phyloP scores from a whole-genome alignment of 2,888 invertebrate species.

The Cyclophora punctaria region DNA sequence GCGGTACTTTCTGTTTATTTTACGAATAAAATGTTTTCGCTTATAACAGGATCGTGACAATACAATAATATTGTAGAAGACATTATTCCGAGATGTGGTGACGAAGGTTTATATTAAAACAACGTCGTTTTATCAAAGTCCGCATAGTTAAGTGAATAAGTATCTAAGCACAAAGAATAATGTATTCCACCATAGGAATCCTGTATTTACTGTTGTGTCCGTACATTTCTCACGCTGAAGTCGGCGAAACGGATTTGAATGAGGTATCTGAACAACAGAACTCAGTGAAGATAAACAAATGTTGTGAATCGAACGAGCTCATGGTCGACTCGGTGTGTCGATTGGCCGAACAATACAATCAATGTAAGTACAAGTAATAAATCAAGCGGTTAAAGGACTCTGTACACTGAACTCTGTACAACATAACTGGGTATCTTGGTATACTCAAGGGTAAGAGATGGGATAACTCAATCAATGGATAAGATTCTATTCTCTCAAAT shows the following conservation, averaged over 20 bases:
- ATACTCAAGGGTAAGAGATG: no score
- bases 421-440: no score
- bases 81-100: no score
- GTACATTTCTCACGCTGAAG: conserved; percentile 28
- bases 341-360: conserved; percentile 75
- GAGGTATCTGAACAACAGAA: conserved; percentile 60
- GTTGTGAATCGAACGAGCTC: conserved; percentile 83
- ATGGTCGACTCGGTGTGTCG: conserved; percentile 80
- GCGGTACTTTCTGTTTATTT: no score
- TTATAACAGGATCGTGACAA: no score
- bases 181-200: conserved; percentile 40
- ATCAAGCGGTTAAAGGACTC: background rate
- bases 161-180: conserved; percentile 20
- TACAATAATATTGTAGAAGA: no score
- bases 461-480: no score
- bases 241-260: conserved; percentile 60
- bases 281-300: conserved; percentile 82
- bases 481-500: no score
- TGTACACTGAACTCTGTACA: no score
- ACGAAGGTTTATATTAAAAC: no score
- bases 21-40: no score
- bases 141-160: background rate
- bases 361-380: conserved; percentile 53
- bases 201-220: conserved; percentile 44
- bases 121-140: no score